Evolutionary conservation across 2,888 invertebrate genomes (phyloP), one percentile per base, ranked within the genome.

Genomic region (Drosophila merina): DNA sequence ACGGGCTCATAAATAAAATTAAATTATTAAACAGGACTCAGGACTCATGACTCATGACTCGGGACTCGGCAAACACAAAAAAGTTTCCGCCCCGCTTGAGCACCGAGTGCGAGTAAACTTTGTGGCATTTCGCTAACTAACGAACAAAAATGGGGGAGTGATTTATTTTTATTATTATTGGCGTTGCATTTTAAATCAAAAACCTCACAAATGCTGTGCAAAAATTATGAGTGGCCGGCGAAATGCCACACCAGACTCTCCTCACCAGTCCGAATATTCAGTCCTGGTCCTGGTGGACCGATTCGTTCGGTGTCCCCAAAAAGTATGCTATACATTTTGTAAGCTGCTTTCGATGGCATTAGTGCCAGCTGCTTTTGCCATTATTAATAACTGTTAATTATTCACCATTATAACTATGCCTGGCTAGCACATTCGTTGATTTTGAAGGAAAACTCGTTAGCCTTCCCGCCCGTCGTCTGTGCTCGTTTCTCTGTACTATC

Each of bases 311-410:
- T 42, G 40, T 42, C 36, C 44, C 44, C 25, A 57, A 71, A 74
- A 75, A 64, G 42, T 68, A 49, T 66, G 66, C 79, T 70, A 70
- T 64, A 67, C 45, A 67, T 59, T 56, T 63, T 63, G 67, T 67
- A 55, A 56, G 67, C 62, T 71, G 73, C 66, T 72, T 69, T 71
- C 72, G 50, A 45, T 40, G 52, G 48, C 54, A 50, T 56, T 36
- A 51, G 45, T 56, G 81, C 79, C 89, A 89, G 90, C 88, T 89
- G 89, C 75, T 89, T 87, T 88, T 89, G 89, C 87, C 89, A 87
- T 89, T 90, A 89, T 89, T 89, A 89, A 90, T 89, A 89, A 88
- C 89, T 88, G 89, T 90, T 89, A 89, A 89, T 89, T 89, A 89
- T 90, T 90, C 88, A 89, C 89, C 89, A 85, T 78, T 76, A 75